Percentiles rank a stretch among this genome's conserved stretches.
phyloP scores from a whole-genome alignment of 2,113 vertebrate species.

The Spheniscus mendiculus region DNA sequence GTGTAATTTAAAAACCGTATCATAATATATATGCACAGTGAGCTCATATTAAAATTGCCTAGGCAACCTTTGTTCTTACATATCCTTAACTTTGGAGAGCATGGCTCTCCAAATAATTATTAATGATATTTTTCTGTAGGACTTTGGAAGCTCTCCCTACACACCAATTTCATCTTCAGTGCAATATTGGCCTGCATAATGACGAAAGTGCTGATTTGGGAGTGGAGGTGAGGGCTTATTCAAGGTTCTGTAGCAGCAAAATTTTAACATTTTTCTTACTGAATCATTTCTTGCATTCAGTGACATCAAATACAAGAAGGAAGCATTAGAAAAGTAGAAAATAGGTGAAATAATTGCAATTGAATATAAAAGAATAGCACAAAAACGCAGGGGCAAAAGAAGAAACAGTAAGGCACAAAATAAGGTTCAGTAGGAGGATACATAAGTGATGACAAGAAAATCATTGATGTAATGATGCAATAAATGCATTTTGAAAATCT shows the following conservation, averaged over 20 bases:
- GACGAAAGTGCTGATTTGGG: neutral
- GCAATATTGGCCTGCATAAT: neutral
- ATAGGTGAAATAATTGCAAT: neutral
- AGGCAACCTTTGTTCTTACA: conserved; percentile 15
- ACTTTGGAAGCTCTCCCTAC: neutral
- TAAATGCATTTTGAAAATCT: neutral
- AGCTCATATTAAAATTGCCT: conserved; percentile 13
- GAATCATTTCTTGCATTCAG: neutral
- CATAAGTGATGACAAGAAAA: neutral
- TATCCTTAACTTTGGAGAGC: neutral
- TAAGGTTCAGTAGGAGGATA: neutral
- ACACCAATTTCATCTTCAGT: neutral
- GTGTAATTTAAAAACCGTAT: conserved; percentile 8
- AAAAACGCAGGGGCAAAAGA: neutral
- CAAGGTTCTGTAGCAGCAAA: neutral
- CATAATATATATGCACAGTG: neutral
- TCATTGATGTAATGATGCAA: neutral
- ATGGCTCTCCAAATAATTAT: neutral
- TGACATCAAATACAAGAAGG: neutral
- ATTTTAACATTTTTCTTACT: neutral
- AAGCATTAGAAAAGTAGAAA: neutral
- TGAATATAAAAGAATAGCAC: neutral
- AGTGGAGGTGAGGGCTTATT: neutral
- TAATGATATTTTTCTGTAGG: neutral
- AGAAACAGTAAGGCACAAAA: neutral